Base-by-base conservation (phyloP, 1,140 invertebrate species). In the Caenorhabditis tropicalis region DNA sequence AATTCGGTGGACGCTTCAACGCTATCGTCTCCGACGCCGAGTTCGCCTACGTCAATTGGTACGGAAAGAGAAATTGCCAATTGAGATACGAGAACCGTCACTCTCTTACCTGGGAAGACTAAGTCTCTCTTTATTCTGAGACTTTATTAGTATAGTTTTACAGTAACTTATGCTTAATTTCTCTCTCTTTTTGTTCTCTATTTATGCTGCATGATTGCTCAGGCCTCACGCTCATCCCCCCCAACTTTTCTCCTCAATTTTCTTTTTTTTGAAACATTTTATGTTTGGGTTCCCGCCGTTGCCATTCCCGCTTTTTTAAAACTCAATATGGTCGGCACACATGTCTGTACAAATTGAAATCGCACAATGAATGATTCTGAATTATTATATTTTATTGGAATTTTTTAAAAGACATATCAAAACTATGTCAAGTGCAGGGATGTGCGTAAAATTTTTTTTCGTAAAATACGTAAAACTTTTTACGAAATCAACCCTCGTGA, bases 1-100 rank as follows among this genome's bases (percentile, higher is more conserved):
- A 87, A 79, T 87, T 87, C 85, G 86, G 86, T 49, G 86, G 86
- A 29, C 86, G 86, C 51, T 87, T 87, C 86, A 87, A 87, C 86
- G 46, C 86, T 24, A 87, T 87, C 86, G 86, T 87, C 46, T 87
- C 86, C n/a, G 86, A 84, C 70, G 79, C 81, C 81, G 81, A 82
- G 53, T 87, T 87, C 86, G 82, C 86, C 29, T 87, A 87, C 56
- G 86, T 87, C 82, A 87, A 87, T 60, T 87, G 86, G 86, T 87
- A 87, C 86, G 86, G 86, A 79, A 87, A 87, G 86, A 81, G 86
- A 58, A 87, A 87, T 79, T 87, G 86, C 74, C 86, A 87, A 51
- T 82, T 87, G 24, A 84, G 86, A 53, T 49, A 85, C 65, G 86
- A 82, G 39, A 87, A 84, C 86, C 82, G 86, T 27, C 86, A 87